These are phyloP conservation scores for Apeltes quadracus DNA, from an alignment of 2,113 vertebrate species.

Conservation along the genomic window DNA sequence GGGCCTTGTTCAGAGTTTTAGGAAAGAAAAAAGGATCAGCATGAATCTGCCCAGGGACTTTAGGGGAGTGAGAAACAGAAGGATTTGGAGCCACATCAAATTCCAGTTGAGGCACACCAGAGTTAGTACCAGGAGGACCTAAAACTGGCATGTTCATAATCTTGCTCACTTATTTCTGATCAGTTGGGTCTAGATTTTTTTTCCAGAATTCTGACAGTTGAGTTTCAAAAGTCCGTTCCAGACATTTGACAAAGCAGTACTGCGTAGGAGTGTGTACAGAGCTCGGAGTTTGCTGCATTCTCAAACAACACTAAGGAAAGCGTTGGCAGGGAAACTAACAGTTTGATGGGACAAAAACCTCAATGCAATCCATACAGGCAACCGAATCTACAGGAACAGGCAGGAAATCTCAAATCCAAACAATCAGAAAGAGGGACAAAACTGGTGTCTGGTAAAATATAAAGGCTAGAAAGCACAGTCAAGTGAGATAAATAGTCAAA, in stretches of 20 bases:
- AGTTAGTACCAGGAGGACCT: too few species aligned
- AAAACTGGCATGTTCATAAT: too few species aligned
- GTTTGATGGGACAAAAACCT: background rate
- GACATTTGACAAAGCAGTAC: background rate
- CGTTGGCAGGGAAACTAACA: background rate
- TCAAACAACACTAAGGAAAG: background rate
- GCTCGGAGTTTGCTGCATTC: background rate
- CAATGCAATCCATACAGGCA: background rate
- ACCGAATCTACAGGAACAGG: background rate
- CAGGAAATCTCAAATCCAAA: background rate
- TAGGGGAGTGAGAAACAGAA: slow-evolving; percentile 14
- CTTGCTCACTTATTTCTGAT: background rate
- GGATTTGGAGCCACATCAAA: slow-evolving; percentile 3
- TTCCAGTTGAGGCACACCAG: background rate
- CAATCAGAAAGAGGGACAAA: background rate
- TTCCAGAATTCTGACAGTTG: background rate
- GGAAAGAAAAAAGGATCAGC: slow-evolving; percentile 27
- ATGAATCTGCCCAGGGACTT: slow-evolving; percentile 24
- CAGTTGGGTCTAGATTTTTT: background rate
- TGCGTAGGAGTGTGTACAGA: background rate
- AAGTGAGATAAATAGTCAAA: background rate
- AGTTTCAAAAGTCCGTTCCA: background rate
- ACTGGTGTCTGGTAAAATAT: background rate
- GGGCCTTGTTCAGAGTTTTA: slow-evolving; percentile 38
- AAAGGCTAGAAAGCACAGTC: background rate